Conservation (phyloP, 2,888 invertebrate genomes). For the Aphrophora alni region DNA sequence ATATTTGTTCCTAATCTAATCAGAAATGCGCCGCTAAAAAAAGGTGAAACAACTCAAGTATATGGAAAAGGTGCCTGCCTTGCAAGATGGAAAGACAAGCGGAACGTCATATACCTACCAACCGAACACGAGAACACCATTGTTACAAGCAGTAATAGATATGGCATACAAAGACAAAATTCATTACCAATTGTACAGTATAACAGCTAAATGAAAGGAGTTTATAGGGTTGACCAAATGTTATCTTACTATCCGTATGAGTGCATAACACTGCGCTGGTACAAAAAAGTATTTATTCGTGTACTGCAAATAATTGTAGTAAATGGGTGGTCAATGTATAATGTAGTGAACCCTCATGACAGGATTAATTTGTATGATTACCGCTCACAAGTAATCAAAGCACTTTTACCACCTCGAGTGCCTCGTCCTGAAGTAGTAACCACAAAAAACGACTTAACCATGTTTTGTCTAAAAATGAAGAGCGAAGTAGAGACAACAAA, state of each 20-base stretch:
- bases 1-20: constrained; percentile 25
- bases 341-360: neutral
- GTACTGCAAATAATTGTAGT: neutral
- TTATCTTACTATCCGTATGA: constrained; percentile 17
- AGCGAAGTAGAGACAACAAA: neutral
- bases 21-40: constrained; percentile 6
- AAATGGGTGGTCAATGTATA: neutral
- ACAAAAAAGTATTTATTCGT: constrained; percentile 24
- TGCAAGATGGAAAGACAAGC: neutral
- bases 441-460: neutral
- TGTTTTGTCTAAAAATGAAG: neutral
- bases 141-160: neutral
- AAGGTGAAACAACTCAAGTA: constrained; percentile 23
- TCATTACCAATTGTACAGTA: constrained; percentile 12
- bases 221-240: constrained; percentile 26
- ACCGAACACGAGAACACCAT: neutral
- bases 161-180: neutral
- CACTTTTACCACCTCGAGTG: neutral
- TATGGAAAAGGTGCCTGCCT: neutral
- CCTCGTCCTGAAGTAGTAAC: neutral
- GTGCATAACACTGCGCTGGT: constrained; percentile 17
- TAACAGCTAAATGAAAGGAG: neutral
- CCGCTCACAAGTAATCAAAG: neutral
- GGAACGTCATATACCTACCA: neutral
- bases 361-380: neutral